Conservation (phyloP, 92 coral and sea anemone species). For the Porites divaricata region DNA sequence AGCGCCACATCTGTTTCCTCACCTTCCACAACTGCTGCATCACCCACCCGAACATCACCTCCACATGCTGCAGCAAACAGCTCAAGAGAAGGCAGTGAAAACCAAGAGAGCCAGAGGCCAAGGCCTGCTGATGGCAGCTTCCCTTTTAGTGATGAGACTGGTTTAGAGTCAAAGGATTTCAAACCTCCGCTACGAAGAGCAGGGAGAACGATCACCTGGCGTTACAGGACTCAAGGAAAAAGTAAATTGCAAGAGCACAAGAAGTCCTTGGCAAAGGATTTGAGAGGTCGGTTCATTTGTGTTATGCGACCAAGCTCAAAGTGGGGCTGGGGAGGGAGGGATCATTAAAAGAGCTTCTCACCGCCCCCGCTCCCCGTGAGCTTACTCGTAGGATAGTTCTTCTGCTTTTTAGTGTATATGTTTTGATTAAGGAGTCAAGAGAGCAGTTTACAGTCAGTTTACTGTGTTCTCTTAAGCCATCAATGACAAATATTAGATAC, state of each 20-base stretch:
- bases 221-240: conserved; percentile 40
- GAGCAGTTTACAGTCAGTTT: no score
- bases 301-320: no score
- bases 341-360: neutral
- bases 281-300: conserved; percentile 65
- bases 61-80: neutral
- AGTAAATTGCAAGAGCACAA: conserved; percentile 54
- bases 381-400: neutral
- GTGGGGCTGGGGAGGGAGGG: no score
- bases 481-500: no score
- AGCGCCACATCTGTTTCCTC: neutral
- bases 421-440: no score
- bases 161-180: neutral
- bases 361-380: neutral
- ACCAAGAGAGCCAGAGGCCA: conserved; percentile 2
- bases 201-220: conserved; percentile 87
- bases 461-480: no score
- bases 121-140: conserved; percentile 20
- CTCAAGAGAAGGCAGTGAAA: neutral
- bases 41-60: neutral
- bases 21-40: neutral
- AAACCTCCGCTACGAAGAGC: conserved; percentile 80
- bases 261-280: conserved; percentile 77
- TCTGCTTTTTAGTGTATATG: neutral
- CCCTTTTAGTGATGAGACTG: conserved; percentile 25